Conservation (phyloP, 2,113 vertebrate genomes). For the Lutjanus erythropterus region DNA sequence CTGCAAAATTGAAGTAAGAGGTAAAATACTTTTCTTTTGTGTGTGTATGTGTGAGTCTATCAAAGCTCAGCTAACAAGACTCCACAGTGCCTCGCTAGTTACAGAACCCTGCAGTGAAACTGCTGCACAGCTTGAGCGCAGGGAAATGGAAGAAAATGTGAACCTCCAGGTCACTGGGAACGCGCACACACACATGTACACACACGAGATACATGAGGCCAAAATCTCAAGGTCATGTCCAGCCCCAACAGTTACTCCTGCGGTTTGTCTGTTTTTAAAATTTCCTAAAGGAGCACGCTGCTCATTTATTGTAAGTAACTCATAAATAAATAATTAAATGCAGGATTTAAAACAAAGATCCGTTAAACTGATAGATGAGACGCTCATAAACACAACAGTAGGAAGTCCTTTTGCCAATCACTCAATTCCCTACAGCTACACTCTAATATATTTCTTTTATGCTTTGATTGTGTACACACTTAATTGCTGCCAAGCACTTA, state of each 20-base stretch:
- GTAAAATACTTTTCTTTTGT: constrained; percentile 9
- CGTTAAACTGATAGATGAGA: not conserved
- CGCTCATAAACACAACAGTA: not conserved
- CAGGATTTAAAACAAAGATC: not conserved
- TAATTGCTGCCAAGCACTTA: not conserved
- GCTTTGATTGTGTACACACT: not conserved
- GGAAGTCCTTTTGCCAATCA: not conserved
- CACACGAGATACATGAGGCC: constrained; percentile 23
- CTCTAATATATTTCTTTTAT: not conserved
- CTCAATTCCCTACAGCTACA: not conserved
- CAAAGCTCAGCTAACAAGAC: constrained; percentile 40
- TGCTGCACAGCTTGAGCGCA: constrained; percentile 45
- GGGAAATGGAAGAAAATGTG: constrained; percentile 43
- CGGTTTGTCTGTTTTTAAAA: constrained; percentile 3
- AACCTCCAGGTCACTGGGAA: constrained; percentile 16
- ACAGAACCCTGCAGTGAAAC: constrained; percentile 48
- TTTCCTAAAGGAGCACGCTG: not conserved
- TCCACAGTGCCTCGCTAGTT: constrained; percentile 27
- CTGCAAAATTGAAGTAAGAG: constrained; percentile 26
- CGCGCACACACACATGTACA: constrained; percentile 2
- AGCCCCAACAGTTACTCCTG: not conserved
- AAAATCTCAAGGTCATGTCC: constrained; percentile 37
- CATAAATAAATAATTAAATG: not conserved
- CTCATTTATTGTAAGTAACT: not conserved
- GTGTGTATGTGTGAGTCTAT: constrained; percentile 16